These are phyloP conservation scores for Turritopsis dohrnii DNA, from an alignment of 30 jellyfish, hydroid and myxozoan species.

Conservation along the genomic window DNA sequence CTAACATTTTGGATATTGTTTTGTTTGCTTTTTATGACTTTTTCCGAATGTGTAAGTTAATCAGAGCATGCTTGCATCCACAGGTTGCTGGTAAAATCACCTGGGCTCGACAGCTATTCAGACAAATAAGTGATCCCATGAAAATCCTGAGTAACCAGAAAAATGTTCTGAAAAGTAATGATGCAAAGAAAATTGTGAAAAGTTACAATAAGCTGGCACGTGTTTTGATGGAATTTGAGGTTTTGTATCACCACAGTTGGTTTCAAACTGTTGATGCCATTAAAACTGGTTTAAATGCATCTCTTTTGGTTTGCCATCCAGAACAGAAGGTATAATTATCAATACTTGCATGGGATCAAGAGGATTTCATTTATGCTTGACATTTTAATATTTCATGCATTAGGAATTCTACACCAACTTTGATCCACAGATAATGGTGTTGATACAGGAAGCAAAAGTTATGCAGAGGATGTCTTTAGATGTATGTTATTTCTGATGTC, in stretches of 20 bases:
- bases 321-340: slow-evolving; percentile 44
- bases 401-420: slow-evolving; percentile 59
- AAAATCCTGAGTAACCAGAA: slow-evolving; percentile 51
- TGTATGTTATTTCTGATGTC: slow-evolving; percentile 19
- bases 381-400: background rate
- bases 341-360: background rate
- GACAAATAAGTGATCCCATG: slow-evolving; percentile 80
- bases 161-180: slow-evolving; percentile 54
- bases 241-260: slow-evolving; percentile 65
- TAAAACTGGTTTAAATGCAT: slow-evolving; percentile 70
- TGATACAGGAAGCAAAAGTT: slow-evolving; percentile 62
- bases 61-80: background rate
- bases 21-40: no score
- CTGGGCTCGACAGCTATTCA: slow-evolving; percentile 76
- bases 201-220: slow-evolving; percentile 77
- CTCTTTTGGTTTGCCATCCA: slow-evolving; percentile 68
- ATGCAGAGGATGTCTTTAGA: slow-evolving; percentile 69
- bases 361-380: background rate
- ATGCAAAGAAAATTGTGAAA: slow-evolving; percentile 64
- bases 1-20: no score
- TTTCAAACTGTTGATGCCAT: slow-evolving; percentile 55
- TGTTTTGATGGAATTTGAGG: slow-evolving; percentile 80
- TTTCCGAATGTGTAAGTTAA: no score
- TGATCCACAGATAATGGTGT: slow-evolving; percentile 69
- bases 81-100: slow-evolving; percentile 74